A percentile compares a stretch with the other conserved stretches of the same genome.
phyloP scores from a whole-genome alignment of 2,797 vertebrate genomes.

The Darevskia mixta region DNA sequence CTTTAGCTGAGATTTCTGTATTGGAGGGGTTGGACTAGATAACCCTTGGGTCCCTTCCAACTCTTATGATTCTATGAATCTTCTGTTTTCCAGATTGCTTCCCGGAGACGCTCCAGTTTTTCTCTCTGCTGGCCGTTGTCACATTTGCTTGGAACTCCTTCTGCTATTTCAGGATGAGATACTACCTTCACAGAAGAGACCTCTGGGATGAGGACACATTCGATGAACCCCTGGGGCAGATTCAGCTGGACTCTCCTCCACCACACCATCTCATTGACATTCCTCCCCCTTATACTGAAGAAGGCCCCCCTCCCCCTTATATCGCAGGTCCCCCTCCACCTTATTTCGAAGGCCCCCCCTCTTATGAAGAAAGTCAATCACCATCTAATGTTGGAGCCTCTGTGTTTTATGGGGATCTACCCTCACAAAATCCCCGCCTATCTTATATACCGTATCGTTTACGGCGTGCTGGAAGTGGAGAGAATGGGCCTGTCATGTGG shows the following conservation, averaged over 20 bases:
- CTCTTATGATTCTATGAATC: too few species aligned
- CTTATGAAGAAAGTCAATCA: not conserved
- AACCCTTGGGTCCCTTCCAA: too few species aligned
- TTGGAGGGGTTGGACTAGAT: not conserved
- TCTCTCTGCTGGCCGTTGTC: not conserved
- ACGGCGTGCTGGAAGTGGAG: not conserved
- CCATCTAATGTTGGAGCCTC: not conserved
- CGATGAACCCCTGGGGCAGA: not conserved
- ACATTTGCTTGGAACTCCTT: not conserved
- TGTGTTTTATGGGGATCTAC: too few species aligned
- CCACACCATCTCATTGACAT: too few species aligned
- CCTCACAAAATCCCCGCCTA: too few species aligned
- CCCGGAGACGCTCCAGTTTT: not conserved
- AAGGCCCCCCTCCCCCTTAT: too few species aligned
- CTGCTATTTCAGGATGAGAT: not conserved
- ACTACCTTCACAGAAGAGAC: not conserved
- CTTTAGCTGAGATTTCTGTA: not conserved
- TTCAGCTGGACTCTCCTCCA: not conserved
- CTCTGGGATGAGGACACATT: not conserved
- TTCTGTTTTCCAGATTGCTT: not conserved
- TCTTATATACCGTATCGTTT: too few species aligned
- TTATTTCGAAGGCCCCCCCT: not conserved
- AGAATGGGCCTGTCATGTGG: not conserved
- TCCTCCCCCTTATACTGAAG: not conserved
- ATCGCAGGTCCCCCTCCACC: not conserved